These are phyloP conservation scores for Lasioglossum figueresi DNA, from an alignment of 2,888 invertebrate species.

Conservation along the genomic window DNA sequence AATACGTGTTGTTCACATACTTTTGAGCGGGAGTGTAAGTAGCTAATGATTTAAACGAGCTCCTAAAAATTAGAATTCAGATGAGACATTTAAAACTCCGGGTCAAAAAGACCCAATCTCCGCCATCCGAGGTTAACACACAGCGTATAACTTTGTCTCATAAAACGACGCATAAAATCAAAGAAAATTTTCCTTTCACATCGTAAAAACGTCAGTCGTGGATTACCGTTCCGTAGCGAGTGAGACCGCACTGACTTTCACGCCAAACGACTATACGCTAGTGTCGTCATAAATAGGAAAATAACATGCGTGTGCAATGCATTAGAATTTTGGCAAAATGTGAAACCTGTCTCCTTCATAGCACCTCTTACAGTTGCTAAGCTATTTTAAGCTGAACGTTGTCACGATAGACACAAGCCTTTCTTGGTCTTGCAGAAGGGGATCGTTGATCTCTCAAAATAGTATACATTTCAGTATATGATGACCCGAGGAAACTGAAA, in stretches of 20 bases:
- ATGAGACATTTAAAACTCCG: background rate
- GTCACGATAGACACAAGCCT: background rate
- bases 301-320: background rate
- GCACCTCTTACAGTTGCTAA: background rate
- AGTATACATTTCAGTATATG: constrained; percentile 7
- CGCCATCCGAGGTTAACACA: background rate
- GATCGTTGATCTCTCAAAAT: constrained; percentile 10
- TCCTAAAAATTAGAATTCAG: background rate
- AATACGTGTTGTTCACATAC: too few species aligned
- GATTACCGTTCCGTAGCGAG: background rate
- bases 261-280: background rate
- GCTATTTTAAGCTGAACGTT: background rate
- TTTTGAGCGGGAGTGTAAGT: background rate
- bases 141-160: background rate
- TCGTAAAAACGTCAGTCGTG: background rate
- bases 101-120: background rate
- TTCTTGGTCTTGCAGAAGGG: background rate
- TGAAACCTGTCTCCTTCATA: background rate
- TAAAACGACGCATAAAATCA: background rate
- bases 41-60: background rate
- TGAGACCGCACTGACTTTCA: background rate
- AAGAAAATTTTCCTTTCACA: constrained; percentile 5
- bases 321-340: constrained; percentile 1
- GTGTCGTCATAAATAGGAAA: background rate
- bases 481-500: background rate